Conservation (phyloP, 2,113 vertebrate genomes). For the Hemiscyllium ocellatum region DNA sequence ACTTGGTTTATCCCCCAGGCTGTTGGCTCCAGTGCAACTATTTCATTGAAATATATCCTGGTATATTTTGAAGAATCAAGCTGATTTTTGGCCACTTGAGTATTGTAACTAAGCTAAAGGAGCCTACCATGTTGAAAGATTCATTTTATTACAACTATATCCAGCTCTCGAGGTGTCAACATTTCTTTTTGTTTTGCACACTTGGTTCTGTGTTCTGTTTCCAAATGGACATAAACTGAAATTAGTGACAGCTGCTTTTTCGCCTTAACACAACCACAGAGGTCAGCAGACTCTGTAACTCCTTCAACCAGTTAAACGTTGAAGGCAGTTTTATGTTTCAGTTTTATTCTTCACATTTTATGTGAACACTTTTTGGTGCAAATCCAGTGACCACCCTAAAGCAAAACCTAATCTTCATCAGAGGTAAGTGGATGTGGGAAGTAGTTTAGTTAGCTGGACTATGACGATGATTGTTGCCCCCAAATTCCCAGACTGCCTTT, state of each 20-base stretch:
- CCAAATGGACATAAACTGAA: neutral
- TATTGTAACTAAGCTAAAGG: neutral
- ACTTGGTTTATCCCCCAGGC: neutral
- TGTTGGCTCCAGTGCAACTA: neutral
- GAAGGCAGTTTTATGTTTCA: neutral
- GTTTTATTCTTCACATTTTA: neutral
- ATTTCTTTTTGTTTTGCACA: neutral
- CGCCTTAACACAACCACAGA: neutral
- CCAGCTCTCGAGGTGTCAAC: neutral
- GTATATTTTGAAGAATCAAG: neutral
- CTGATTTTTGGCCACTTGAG: neutral
- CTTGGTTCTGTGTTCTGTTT: neutral
- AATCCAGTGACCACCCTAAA: neutral
- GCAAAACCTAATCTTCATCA: neutral
- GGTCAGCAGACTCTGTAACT: neutral
- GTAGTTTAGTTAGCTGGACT: neutral
- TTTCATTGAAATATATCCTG: neutral
- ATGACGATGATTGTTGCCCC: neutral
- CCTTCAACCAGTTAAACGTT: neutral
- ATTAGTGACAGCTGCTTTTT: slow-evolving; percentile 6
- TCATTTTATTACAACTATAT: neutral
- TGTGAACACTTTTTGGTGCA: neutral
- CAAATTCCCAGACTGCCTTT: neutral
- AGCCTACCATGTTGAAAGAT: neutral
- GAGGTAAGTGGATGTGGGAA: neutral